Conservation (phyloP, 2,113 vertebrate species). For the Stegastes partitus region DNA sequence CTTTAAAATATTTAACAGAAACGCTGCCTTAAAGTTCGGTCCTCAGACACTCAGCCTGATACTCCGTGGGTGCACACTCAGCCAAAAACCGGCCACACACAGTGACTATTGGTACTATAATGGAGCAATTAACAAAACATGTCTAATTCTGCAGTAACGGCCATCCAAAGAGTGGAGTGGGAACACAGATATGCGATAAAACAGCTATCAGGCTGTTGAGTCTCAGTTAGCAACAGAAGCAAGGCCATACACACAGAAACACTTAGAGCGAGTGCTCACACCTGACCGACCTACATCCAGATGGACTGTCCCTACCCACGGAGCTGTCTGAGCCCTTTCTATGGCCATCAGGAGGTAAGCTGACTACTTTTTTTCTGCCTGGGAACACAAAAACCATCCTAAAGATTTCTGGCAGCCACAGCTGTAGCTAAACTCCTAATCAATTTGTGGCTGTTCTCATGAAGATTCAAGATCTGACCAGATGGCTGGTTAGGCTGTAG, state of each 20-base stretch:
- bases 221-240: slow-evolving; percentile 9
- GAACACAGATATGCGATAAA: slow-evolving; percentile 28
- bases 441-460: slow-evolving; percentile 77
- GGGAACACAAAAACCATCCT: slow-evolving; percentile 57
- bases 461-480: slow-evolving; percentile 74
- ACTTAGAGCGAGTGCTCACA: slow-evolving; percentile 1
- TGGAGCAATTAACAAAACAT: slow-evolving; percentile 48
- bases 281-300: slow-evolving; percentile 51
- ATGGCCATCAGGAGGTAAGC: slow-evolving; percentile 31
- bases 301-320: slow-evolving; percentile 39
- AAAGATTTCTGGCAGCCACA: slow-evolving; percentile 74
- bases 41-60: slow-evolving; percentile 62
- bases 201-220: slow-evolving; percentile 25
- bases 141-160: slow-evolving; percentile 47
- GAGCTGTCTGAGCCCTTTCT: slow-evolving; percentile 55
- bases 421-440: slow-evolving; percentile 80
- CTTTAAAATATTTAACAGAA: slow-evolving; percentile 86
- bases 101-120: slow-evolving; percentile 40
- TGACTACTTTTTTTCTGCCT: slow-evolving; percentile 35
- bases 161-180: slow-evolving; percentile 5
- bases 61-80: slow-evolving; percentile 40
- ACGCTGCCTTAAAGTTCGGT: slow-evolving; percentile 79
- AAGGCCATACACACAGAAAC: slow-evolving; percentile 20
- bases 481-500: slow-evolving; percentile 80
- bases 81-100: slow-evolving; percentile 44